Evolutionary conservation across 2,888 invertebrate species (phyloP).

Genomic region (Romanomermis culicivorax): DNA sequence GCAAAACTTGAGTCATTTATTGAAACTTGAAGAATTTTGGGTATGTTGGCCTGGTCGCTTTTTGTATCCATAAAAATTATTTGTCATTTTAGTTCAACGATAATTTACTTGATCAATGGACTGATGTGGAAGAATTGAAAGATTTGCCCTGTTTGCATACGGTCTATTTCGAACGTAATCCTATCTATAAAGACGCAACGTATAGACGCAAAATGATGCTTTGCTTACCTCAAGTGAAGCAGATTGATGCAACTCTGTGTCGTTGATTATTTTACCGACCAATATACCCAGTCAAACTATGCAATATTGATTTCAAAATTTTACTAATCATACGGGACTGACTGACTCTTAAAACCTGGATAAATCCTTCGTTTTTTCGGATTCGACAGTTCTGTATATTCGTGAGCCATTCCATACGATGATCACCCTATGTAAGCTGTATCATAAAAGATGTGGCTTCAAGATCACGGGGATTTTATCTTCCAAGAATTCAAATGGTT

Average conservation of each 20-base stretch:
- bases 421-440: too few species aligned
- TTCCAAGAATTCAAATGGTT: too few species aligned
- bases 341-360: too few species aligned
- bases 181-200: slow-evolving; percentile 48
- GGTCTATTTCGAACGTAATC: slow-evolving; percentile 82
- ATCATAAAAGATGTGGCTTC: too few species aligned
- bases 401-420: too few species aligned
- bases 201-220: slow-evolving; percentile 77
- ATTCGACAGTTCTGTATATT: too few species aligned
- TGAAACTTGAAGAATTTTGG: slow-evolving; percentile 78
- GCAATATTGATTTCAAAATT: not conserved
- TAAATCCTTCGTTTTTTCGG: too few species aligned
- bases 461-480: too few species aligned
- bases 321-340: too few species aligned
- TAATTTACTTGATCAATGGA: slow-evolving; percentile 66
- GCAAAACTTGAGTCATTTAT: slow-evolving; percentile 52
- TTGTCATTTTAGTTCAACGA: slow-evolving; percentile 55
- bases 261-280: not conserved
- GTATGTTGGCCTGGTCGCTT: slow-evolving; percentile 37
- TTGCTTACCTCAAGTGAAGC: slow-evolving; percentile 57
- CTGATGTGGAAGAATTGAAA: slow-evolving; percentile 44
- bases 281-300: not conserved
- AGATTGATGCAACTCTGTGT: slow-evolving; percentile 86
- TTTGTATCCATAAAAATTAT: not conserved
- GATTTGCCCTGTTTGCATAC: slow-evolving; percentile 39